These are phyloP conservation scores for Sebastes vulpes DNA, from an alignment of 2,797 vertebrate genomes.

Conservation along the genomic window DNA sequence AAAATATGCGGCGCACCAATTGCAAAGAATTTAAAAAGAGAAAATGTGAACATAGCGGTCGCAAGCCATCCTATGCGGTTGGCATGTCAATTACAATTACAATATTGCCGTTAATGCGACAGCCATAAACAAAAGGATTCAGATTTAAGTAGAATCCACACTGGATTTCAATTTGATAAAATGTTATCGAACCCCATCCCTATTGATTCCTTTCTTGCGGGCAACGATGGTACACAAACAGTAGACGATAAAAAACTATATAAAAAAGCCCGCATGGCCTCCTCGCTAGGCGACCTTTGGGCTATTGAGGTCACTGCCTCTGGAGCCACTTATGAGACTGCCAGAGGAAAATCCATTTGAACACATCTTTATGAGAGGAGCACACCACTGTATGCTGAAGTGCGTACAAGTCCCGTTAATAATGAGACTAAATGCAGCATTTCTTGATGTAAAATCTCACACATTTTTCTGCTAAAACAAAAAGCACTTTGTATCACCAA, in stretches of 20 bases:
- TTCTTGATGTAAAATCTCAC: neutral
- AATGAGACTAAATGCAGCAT: neutral
- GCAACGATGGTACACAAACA: neutral
- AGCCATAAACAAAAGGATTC: neutral
- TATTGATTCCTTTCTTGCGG: neutral
- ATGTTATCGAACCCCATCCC: too few relatives aligned
- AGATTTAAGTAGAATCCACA: neutral
- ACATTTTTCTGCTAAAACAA: neutral
- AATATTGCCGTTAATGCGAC: too few relatives aligned
- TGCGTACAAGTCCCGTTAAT: neutral
- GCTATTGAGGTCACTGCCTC: neutral
- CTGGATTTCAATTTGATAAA: neutral
- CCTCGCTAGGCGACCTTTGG: neutral
- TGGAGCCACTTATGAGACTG: neutral
- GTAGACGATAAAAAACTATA: neutral
- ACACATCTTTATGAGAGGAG: neutral
- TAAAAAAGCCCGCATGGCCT: neutral
- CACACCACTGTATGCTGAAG: neutral
- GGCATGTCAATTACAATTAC: too few relatives aligned
- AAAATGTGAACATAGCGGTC: too few relatives aligned
- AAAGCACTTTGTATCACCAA: neutral
- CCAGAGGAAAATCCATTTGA: neutral
- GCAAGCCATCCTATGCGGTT: too few relatives aligned
- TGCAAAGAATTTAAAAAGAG: too few relatives aligned
- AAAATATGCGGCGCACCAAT: too few relatives aligned